These are phyloP conservation scores for Setipinna tenuifilis DNA, from an alignment of 2,797 vertebrate species.

Conservation along the genomic window DNA sequence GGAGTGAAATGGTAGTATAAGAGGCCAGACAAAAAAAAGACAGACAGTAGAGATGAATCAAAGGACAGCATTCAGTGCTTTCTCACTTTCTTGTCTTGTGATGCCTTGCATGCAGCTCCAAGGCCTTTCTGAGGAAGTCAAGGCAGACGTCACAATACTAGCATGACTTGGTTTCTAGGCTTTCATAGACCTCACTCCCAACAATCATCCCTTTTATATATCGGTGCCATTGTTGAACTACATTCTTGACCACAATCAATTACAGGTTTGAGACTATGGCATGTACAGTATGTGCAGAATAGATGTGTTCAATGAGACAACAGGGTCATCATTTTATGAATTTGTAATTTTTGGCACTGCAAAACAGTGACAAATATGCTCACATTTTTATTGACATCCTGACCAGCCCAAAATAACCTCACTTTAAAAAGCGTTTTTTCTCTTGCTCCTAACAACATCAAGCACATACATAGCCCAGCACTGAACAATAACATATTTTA, in stretches of 20 bases:
- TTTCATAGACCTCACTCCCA: constrained; percentile 44
- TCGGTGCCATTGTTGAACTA: constrained; percentile 34
- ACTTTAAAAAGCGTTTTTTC: neutral
- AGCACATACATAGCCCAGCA: neutral
- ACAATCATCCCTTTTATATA: constrained; percentile 25
- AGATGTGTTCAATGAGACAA: neutral
- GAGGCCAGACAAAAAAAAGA: neutral
- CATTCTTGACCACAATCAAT: neutral
- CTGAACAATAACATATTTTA: too few species aligned
- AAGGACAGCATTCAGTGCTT: neutral
- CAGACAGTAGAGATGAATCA: neutral
- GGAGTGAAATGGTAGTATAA: neutral
- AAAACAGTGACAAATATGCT: neutral
- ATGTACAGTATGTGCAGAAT: neutral
- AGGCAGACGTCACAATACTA: constrained; percentile 52
- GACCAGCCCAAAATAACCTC: too few species aligned
- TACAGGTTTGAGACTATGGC: neutral
- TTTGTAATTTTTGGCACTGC: neutral
- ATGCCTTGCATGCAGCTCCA: constrained; percentile 62
- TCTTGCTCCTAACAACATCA: neutral
- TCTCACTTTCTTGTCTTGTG: constrained; percentile 71
- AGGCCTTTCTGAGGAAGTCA: constrained; percentile 59
- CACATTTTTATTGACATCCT: neutral
- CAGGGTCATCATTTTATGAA: neutral
- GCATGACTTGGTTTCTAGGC: constrained; percentile 39